A percentile compares a stretch with the other conserved stretches of the same genome.
These are phyloP conservation scores for Leguminivora glycinivorella DNA, from an alignment of 1,140 invertebrate genomes.

Conservation along the genomic window DNA sequence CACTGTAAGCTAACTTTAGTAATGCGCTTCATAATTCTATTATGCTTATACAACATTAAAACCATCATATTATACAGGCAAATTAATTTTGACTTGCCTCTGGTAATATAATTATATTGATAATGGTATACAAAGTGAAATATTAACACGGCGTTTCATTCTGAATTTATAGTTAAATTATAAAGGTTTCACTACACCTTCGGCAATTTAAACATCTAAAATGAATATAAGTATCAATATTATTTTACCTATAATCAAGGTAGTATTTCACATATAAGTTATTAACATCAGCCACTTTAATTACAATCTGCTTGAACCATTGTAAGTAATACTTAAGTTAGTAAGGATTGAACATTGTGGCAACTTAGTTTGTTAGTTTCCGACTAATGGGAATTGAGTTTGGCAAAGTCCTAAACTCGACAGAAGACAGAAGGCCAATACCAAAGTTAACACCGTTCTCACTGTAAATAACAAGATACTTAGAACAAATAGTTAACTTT, in stretches of 20 bases:
- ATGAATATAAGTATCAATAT: too few relatives aligned
- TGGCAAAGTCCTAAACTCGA: slow-evolving; percentile 19
- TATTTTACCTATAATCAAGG: neutral
- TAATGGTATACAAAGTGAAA: too few relatives aligned
- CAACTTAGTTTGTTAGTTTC: slow-evolving; percentile 21
- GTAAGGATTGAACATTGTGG: slow-evolving; percentile 36
- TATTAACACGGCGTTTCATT: too few relatives aligned
- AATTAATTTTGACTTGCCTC: too few relatives aligned
- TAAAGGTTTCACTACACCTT: neutral
- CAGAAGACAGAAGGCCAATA: slow-evolving; percentile 20
- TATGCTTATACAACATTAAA: slow-evolving; percentile 35
- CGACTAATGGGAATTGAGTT: slow-evolving; percentile 24
- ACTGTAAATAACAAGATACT: neutral
- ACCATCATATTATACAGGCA: too few relatives aligned
- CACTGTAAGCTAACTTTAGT: slow-evolving; percentile 50
- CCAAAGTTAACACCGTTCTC: neutral
- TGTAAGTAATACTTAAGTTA: slow-evolving; percentile 42
- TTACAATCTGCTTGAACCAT: slow-evolving; percentile 35
- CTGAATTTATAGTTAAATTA: too few relatives aligned
- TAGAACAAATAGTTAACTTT: neutral
- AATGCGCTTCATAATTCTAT: slow-evolving; percentile 51
- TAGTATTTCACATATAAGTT: too few relatives aligned
- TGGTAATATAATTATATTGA: too few relatives aligned
- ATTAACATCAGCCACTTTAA: slow-evolving; percentile 35
- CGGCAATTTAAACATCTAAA: too few relatives aligned